Evolutionary conservation across 2,888 invertebrate genomes (phyloP).

Genomic region (Netelia melanura): DNA sequence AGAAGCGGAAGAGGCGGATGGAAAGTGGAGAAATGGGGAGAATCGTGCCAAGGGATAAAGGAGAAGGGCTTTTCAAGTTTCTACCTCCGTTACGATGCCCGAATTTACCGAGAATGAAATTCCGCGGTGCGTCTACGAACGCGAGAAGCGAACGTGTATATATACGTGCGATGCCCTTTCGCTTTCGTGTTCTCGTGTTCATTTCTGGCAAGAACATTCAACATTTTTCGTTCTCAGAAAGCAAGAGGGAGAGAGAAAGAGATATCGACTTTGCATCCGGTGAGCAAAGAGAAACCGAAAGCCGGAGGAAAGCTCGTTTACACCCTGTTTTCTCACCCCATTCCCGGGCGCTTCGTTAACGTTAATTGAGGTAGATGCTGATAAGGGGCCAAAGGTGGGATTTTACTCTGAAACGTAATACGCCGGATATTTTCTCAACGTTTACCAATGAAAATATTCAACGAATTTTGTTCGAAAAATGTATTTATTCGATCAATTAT

Average conservation of each 20-base stretch:
- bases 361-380: conserved; percentile 77
- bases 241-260: neutral
- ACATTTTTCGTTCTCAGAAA: conserved; percentile 56
- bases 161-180: conserved; percentile 7
- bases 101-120: conserved; percentile 71
- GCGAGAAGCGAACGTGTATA: conserved; percentile 42
- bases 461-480: too few species aligned
- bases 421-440: too few species aligned
- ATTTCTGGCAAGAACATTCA: conserved; percentile 22
- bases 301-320: conserved; percentile 7
- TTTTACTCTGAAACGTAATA: conserved; percentile 43
- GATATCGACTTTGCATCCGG: conserved; percentile 17
- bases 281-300: conserved; percentile 10
- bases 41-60: neutral
- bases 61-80: neutral
- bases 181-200: conserved; percentile 16
- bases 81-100: conserved; percentile 2
- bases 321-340: conserved; percentile 24
- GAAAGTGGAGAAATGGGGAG: conserved; percentile 32
- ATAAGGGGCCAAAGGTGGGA: conserved; percentile 53
- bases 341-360: conserved; percentile 75
- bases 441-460: too few species aligned
- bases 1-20: conserved; percentile 27
- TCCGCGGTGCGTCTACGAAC: conserved; percentile 72
- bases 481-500: too few species aligned